phyloP scores from a whole-genome alignment of 2,888 invertebrate species.

The Ochropleura leucogaster region DNA sequence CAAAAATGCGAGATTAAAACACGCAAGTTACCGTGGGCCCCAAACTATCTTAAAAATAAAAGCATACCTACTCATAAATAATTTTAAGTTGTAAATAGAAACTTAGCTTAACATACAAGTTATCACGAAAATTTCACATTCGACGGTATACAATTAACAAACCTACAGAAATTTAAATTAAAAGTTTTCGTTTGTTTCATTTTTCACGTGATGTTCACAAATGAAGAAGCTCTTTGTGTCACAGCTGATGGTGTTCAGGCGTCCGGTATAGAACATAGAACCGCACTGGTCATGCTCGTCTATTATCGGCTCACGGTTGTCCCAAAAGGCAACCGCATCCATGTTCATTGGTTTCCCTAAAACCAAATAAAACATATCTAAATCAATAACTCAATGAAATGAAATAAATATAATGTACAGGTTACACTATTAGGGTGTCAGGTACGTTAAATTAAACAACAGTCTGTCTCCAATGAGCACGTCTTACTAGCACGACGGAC shows the following conservation, averaged over 20 bases:
- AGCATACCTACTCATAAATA: neutral
- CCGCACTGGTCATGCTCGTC: conserved; percentile 75
- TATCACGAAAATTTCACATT: neutral
- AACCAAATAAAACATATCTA: neutral
- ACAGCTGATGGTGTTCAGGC: conserved; percentile 78
- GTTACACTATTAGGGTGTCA: no score
- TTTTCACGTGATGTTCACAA: conserved; percentile 77
- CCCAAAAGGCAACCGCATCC: conserved; percentile 76
- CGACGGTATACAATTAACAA: neutral
- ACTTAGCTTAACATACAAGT: neutral
- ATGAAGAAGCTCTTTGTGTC: conserved; percentile 76
- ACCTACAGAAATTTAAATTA: neutral
- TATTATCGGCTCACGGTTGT: conserved; percentile 75
- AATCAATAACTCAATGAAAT: neutral
- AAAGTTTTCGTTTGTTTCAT: no score
- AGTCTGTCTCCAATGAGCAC: no score
- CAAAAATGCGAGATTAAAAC: no score
- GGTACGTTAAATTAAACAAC: no score
- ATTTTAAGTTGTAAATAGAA: neutral
- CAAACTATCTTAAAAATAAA: no score
- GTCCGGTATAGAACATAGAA: conserved; percentile 80
- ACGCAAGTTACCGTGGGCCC: no score
- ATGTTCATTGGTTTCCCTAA: conserved; percentile 62
- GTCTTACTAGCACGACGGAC: no score
- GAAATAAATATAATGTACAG: no score